Percentiles rank a stretch among this genome's conserved stretches.
These are phyloP conservation scores for Eristalis arbustorum DNA, from an alignment of 2,888 invertebrate species.

Conservation along the genomic window DNA sequence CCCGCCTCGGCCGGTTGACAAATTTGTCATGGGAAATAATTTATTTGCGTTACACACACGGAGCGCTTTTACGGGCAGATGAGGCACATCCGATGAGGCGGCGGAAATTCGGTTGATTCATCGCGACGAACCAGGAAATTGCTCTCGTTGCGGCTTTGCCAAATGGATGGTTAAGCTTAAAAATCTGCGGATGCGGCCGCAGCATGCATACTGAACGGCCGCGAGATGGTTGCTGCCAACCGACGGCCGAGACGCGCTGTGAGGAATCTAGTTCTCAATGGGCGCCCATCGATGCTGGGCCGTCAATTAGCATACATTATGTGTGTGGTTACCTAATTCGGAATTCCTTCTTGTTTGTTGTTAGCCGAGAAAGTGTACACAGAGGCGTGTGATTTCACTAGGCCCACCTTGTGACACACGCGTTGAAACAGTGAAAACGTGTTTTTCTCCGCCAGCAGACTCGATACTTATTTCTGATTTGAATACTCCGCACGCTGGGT, in stretches of 20 bases:
- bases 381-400: slow-evolving; percentile 62
- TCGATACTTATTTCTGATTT: neutral
- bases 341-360: slow-evolving; percentile 58
- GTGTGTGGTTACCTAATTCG: slow-evolving; percentile 52
- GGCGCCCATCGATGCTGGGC: slow-evolving; percentile 3
- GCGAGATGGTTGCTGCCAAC: neutral
- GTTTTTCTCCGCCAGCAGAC: slow-evolving; percentile 6
- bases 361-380: slow-evolving; percentile 53
- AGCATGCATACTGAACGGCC: slow-evolving; percentile 12
- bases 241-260: neutral
- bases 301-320: slow-evolving; percentile 60
- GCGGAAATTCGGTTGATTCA: slow-evolving; percentile 36
- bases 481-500: neutral
- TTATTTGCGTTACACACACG: slow-evolving; percentile 23
- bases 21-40: slow-evolving; percentile 46
- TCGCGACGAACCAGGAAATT: slow-evolving; percentile 31
- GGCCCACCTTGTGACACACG: slow-evolving; percentile 50
- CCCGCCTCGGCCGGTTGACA: slow-evolving; percentile 6
- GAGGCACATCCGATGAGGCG: slow-evolving; percentile 5
- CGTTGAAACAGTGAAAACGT: slow-evolving; percentile 36
- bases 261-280: neutral
- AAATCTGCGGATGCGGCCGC: neutral
- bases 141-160: neutral
- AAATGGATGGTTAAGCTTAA: neutral
- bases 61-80: neutral